Percentiles rank a stretch among this genome's conserved stretches.
Evolutionary conservation across 2,888 invertebrate species (phyloP).

Genomic region (Sphaerophoria taeniata): DNA sequence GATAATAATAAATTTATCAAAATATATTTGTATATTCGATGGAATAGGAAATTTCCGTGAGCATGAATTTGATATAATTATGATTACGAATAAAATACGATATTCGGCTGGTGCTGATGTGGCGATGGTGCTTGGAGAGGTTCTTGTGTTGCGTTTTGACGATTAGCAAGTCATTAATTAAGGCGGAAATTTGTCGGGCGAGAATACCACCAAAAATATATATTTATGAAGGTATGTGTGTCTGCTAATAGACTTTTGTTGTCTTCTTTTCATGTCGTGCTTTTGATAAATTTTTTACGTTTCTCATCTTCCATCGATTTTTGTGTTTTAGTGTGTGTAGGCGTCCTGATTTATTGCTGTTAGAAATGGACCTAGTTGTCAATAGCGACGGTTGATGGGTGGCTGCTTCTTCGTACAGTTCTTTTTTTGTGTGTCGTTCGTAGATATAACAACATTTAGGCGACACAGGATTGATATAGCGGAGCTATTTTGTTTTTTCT

Average conservation of each 20-base stretch:
- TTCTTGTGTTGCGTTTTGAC: slow-evolving; percentile 42
- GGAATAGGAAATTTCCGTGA: slow-evolving; percentile 34
- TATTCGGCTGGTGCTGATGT: neutral
- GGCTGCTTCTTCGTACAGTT: neutral
- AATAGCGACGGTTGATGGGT: slow-evolving; percentile 31
- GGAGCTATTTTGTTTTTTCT: too few species aligned
- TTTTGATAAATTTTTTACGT: slow-evolving; percentile 39
- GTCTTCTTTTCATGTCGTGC: neutral
- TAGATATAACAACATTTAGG: slow-evolving; percentile 18
- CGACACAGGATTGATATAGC: slow-evolving; percentile 6
- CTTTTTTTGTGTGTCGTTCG: slow-evolving; percentile 3
- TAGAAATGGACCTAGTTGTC: slow-evolving; percentile 49
- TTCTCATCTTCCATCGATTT: neutral
- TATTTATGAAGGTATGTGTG: too few species aligned
- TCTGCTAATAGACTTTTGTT: neutral
- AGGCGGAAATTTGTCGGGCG: slow-evolving; percentile 11
- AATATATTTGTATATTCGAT: neutral
- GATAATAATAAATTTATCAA: slow-evolving; percentile 44
- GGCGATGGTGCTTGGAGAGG: neutral
- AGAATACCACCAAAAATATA: neutral
- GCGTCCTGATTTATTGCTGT: slow-evolving; percentile 49
- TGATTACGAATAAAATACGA: slow-evolving; percentile 44
- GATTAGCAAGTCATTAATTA: slow-evolving; percentile 53
- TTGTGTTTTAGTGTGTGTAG: neutral
- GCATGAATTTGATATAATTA: slow-evolving; percentile 40